Base-by-base conservation (phyloP, 2,113 vertebrate genomes). In the Melanostigma gelatinosum region DNA sequence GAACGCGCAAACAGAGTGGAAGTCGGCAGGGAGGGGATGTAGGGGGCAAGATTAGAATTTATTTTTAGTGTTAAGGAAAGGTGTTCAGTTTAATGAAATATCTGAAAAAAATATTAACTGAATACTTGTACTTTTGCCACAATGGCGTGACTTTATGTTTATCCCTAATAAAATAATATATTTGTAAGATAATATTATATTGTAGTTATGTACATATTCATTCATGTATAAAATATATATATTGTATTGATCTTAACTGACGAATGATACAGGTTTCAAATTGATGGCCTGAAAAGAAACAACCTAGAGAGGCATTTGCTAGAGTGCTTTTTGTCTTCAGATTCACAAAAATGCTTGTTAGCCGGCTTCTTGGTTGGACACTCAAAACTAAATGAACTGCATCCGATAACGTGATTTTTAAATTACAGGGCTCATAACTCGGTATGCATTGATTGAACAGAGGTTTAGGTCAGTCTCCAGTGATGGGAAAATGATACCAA, bases 371-470 rank as follows among this genome's bases (percentile, higher is more conserved):
- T 58, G 54, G 54, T 80, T 32, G 55, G 74, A 77, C 42, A 40
- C 72, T 77, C 48, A n/a, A 61, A 34, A 84, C 71, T 67, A 58
- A 85, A 88, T 70, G 36, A 86, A 58, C 75, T 46, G 58, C 50
- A 44, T 64, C 69, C 29, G 4, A 46, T 90, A 83, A 89, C 87
- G 69, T 54, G 61, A 88, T 91, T 88, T 88, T 79, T 44, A 60
- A 85, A 88, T 89, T 50, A 87, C 55, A 52, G 67, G 50, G 61
- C 78, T 64, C 58, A 75, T 87, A 91, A 91, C 82, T 70, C 2
- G 3, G 72, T 90, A 44, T 76, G 34, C 67, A 93, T 91, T 80
- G 88, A 92, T 77, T 77, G 79, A 80, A 68, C 75, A 74, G 82
- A 65, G 72, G 79, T 72, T 81, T n/a, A 63, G 69, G 64, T 81